phyloP scores from a whole-genome alignment of 2,113 vertebrate genomes.

The Etheostoma spectabile region DNA sequence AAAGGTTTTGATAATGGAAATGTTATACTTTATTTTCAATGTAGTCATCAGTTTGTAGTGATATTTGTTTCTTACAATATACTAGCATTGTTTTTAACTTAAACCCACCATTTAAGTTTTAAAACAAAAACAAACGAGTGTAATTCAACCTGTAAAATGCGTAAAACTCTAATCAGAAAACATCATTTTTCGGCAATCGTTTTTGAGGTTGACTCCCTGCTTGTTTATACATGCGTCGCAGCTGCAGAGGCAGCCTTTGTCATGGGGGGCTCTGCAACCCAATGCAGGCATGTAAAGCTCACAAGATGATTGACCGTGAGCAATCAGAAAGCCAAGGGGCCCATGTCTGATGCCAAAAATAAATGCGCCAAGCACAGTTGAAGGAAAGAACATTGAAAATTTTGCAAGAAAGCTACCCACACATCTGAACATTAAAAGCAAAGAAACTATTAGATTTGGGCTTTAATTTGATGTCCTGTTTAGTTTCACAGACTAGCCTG shows the following conservation, averaged over 20 bases:
- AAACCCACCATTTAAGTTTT: not conserved
- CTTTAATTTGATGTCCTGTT: constrained; percentile 59
- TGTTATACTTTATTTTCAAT: not conserved
- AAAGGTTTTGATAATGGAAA: not conserved
- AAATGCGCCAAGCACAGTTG: constrained; percentile 36
- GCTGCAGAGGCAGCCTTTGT: constrained; percentile 53
- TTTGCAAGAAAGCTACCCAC: constrained; percentile 40
- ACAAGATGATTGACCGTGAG: constrained; percentile 64
- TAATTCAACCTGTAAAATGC: not conserved
- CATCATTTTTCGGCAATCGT: constrained; percentile 36
- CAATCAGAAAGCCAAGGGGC: constrained; percentile 57
- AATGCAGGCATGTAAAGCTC: constrained; percentile 26
- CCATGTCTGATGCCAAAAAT: constrained; percentile 53
- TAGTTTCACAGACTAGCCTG: constrained; percentile 20
- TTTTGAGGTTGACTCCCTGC: constrained; percentile 47
- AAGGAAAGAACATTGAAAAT: constrained; percentile 45
- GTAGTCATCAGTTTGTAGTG: not conserved
- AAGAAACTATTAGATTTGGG: constrained; percentile 45
- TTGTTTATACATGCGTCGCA: constrained; percentile 31
- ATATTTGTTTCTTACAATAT: not conserved
- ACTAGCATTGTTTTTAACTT: not conserved
- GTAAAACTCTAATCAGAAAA: constrained; percentile 47
- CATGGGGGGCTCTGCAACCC: constrained; percentile 51
- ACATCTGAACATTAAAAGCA: constrained; percentile 54
- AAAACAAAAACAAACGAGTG: not conserved